Base-by-base conservation (phyloP, 1,140 invertebrate genomes). In the Nasonia giraulti region DNA sequence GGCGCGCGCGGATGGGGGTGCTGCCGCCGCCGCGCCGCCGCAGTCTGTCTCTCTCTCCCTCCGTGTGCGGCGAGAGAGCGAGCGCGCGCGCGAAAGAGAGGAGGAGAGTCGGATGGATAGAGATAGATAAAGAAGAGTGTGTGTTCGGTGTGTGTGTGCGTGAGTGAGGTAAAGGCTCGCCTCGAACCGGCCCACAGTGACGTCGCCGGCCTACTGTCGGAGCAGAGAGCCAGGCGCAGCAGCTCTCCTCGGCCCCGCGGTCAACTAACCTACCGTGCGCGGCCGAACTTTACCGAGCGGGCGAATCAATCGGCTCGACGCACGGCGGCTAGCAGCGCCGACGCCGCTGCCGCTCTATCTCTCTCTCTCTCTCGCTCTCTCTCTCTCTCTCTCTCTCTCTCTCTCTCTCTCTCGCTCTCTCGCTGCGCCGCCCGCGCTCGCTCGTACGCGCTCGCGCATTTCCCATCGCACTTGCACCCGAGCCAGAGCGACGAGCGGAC, bases 191-290 rank as follows among this genome's bases (percentile, higher is more conserved):
- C 93, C 93, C 92, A 92, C 91, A 92, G 91, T 93, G 93, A 93
- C 93, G 93, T 93, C 93, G 93, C 91, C 93, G 93, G 92, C 92
- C 93, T 93, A 93, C 93, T 93, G 93, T 92, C 91, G 73, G 73
- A 92, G 92, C 92, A n/a, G 55, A 62, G 55, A 62, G 55, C 55
- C 55, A 62, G 55, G 55, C 55, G 17, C 55, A 62, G 55, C 55
- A 62, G 55, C 55, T 74, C 73, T 74, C 77, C 92, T 92, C 92
- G 91, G 91, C 91, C 91, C 91, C 91, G 91, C 92, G 90, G 91
- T 92, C 92, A 93, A 92, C 92, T 92, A 92, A 91, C 92, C 91
- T 90, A 93, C 82, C 83, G 81, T 81, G 86, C 77, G 85, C 85
- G 71, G 73, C 82, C 83, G 83, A 80, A 76, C 69, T 74, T 66